Evolutionary conservation across 2,888 invertebrate genomes (phyloP).

Genomic region (Eristalis pertinax): DNA sequence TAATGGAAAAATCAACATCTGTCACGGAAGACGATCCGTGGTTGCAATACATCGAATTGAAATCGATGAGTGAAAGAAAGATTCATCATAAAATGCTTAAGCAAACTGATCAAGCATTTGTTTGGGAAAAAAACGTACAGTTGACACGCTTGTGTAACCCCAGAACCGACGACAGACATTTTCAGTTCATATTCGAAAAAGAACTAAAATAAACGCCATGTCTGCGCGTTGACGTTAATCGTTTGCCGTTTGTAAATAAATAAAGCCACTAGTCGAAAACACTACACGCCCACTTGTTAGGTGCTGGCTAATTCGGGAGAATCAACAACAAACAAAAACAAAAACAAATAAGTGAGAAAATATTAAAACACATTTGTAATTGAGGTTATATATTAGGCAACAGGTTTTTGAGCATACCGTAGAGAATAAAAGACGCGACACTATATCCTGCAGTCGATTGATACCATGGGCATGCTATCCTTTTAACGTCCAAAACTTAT

Average conservation of each 20-base stretch:
- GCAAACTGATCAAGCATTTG: too few relatives aligned
- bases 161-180: too few relatives aligned
- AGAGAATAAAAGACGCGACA: background rate
- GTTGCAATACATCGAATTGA: too few relatives aligned
- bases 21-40: too few relatives aligned
- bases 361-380: constrained; percentile 11
- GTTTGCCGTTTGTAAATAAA: background rate
- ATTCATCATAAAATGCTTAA: too few relatives aligned
- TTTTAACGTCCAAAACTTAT: constrained; percentile 9
- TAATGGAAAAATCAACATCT: too few relatives aligned
- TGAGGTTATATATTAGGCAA: constrained; percentile 45
- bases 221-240: background rate
- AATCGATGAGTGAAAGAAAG: too few relatives aligned
- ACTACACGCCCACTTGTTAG: background rate
- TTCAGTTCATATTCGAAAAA: background rate
- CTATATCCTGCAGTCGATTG: background rate
- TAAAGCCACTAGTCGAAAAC: background rate
- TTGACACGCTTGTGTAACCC: too few relatives aligned
- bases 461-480: constrained; percentile 10
- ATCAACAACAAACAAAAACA: background rate
- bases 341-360: background rate
- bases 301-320: background rate
- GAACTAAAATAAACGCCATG: background rate
- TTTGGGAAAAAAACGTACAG: too few relatives aligned
- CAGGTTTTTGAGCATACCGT: constrained; percentile 27